Percentiles rank a stretch among this genome's conserved stretches.
phyloP scores from a whole-genome alignment of 2,888 invertebrate species.

The Tanytarsus gracilentus region DNA sequence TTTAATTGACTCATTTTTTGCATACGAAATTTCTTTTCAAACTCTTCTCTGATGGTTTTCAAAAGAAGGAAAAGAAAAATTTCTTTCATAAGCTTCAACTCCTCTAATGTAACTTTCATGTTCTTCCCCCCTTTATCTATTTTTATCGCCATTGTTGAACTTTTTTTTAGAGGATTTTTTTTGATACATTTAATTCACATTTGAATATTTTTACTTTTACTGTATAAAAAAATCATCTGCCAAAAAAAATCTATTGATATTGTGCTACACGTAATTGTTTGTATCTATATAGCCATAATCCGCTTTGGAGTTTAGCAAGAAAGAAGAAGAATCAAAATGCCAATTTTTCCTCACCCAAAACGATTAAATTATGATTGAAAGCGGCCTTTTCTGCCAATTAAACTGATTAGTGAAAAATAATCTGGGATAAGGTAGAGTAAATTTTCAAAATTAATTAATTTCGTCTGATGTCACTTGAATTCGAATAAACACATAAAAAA shows the following conservation, averaged over 20 bases:
- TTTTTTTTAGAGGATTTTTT: not conserved
- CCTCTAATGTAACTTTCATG: too few relatives aligned
- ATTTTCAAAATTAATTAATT: not conserved
- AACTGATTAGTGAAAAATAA: too few relatives aligned
- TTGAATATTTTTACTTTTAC: too few relatives aligned
- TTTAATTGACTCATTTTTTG: too few relatives aligned
- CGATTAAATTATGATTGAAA: conserved; percentile 16
- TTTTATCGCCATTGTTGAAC: not conserved
- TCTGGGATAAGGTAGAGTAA: not conserved
- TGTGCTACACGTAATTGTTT: not conserved
- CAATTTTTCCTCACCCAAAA: conserved; percentile 21
- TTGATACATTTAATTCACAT: too few relatives aligned
- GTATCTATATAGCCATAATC: not conserved
- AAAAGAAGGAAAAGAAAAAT: too few relatives aligned
- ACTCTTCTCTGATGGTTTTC: too few relatives aligned
- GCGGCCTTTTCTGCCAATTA: not conserved
- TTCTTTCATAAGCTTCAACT: too few relatives aligned
- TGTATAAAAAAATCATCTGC: too few relatives aligned
- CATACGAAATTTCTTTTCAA: too few relatives aligned
- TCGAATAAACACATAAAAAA: too few relatives aligned
- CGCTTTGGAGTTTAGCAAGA: conserved; percentile 12
- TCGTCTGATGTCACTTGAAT: too few relatives aligned
- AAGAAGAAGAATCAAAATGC: not conserved
- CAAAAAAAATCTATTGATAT: not conserved
- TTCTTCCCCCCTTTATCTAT: not conserved